Base-by-base conservation (phyloP, 2,888 invertebrate genomes). In the Entomobrya proxima region DNA sequence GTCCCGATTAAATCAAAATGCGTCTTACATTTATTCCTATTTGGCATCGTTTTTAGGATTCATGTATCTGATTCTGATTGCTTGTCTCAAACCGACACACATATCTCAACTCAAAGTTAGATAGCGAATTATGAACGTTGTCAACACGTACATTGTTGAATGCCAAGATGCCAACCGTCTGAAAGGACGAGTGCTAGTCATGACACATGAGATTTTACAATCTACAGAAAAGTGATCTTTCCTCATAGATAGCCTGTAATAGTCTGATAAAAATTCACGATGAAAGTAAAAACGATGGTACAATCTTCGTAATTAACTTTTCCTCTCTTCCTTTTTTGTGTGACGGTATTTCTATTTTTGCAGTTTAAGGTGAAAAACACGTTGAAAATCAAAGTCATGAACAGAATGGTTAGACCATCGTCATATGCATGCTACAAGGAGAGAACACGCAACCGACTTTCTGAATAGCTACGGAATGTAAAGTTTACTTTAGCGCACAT, bases 1-100 rank as follows among this genome's bases (percentile, higher is more conserved):
- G 85, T 85, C 76, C 85, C 79, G 67, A 75, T 80, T 85, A 79
- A 32, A 78, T 80, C 85, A 85, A 85, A 79, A 61, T n/a, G 24
- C 37, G 27, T 75, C 37, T 76, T 76, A 69, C 44, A 69, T 52
- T 32, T 55, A 21, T 52, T 85, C 78, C 18, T 40, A 64, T 64
- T 79, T 61, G 35, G 24, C 35, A 55, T 13, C 35, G 21, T 37
- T 75, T 75, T 52, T 9, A 75, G 21, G 6, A 18, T 24, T 55
- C 21, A 27, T 35, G 30, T 0, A 72, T 47, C 27, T 72, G 30
- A 47, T 72, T 47, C 21, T 37, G 18, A 21, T 72, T 47, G 18
- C 18, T 37, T 27, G 69, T 18, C 24, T 9, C 30, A 47, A 72
- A 44, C 47, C 47, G 64, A 40, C 37, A n/a, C n/a, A n/a, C n/a